Percentiles rank a stretch among this genome's conserved stretches.
These are phyloP conservation scores for Catharus minimus DNA, from an alignment of 2,113 vertebrate species.

Conservation along the genomic window DNA sequence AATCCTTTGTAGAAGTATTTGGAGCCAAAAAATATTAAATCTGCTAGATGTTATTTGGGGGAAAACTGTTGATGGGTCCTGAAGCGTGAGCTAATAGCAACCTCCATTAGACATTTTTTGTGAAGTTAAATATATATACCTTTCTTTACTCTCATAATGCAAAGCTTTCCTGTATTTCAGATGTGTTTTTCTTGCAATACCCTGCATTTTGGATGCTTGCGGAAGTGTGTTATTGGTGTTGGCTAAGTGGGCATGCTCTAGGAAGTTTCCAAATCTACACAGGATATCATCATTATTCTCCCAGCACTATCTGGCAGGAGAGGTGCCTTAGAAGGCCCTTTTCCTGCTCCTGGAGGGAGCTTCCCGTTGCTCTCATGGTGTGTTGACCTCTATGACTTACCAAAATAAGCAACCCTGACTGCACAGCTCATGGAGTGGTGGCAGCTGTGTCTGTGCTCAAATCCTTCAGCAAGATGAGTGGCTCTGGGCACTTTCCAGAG, in stretches of 20 bases:
- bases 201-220: not conserved
- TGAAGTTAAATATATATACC: not conserved
- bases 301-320: not conserved
- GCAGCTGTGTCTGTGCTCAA: not conserved
- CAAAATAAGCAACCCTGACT: not conserved
- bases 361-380: not conserved
- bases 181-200: not conserved
- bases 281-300: not conserved
- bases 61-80: not conserved
- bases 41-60: not conserved
- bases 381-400: rapidly evolving
- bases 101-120: not conserved
- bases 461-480: not conserved
- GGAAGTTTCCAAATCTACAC: not conserved
- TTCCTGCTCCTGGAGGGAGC: not conserved
- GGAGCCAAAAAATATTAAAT: not conserved
- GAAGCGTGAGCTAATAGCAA: not conserved
- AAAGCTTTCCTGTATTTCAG: not conserved
- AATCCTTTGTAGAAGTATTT: not conserved
- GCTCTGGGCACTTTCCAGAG: not conserved
- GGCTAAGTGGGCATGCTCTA: not conserved
- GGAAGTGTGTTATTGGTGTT: not conserved
- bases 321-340: not conserved
- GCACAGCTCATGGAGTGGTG: not conserved
- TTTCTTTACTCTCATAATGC: not conserved